Conservation (phyloP, 2,888 invertebrate species). For the Frankliniella intonsa region DNA sequence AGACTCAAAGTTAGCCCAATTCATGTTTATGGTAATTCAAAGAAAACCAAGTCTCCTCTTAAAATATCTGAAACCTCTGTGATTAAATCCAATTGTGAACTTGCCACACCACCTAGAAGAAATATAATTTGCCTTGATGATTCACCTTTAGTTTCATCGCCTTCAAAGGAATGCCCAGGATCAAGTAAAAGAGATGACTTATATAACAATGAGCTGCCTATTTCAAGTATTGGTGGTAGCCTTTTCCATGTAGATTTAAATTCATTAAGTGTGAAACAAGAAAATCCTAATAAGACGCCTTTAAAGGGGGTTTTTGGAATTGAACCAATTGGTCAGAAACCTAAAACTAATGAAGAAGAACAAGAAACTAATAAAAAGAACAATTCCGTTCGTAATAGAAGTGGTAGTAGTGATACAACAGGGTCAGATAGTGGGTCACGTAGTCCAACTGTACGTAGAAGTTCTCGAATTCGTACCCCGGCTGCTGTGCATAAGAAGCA, state of each 20-base stretch:
- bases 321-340: not conserved
- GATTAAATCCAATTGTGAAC: not conserved
- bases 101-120: not conserved
- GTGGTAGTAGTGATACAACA: constrained; percentile 46
- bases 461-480: constrained; percentile 48
- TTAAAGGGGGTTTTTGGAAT: constrained; percentile 36
- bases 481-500: constrained; percentile 50
- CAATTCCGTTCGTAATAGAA: constrained; percentile 44
- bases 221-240: not conserved
- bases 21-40: constrained; percentile 14
- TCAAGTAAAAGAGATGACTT: constrained; percentile 7
- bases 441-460: constrained; percentile 43
- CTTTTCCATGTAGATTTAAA: not conserved
- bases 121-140: not conserved
- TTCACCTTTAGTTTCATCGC: not conserved
- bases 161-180: not conserved
- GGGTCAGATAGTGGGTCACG: constrained; percentile 47
- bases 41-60: not conserved
- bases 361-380: constrained; percentile 39
- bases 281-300: constrained; percentile 32
- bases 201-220: not conserved
- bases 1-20: not conserved
- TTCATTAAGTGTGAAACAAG: not conserved
- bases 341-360: not conserved
- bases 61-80: not conserved